Base-by-base conservation (phyloP, 2,888 invertebrate genomes). In the Habrosyne pyritoides region DNA sequence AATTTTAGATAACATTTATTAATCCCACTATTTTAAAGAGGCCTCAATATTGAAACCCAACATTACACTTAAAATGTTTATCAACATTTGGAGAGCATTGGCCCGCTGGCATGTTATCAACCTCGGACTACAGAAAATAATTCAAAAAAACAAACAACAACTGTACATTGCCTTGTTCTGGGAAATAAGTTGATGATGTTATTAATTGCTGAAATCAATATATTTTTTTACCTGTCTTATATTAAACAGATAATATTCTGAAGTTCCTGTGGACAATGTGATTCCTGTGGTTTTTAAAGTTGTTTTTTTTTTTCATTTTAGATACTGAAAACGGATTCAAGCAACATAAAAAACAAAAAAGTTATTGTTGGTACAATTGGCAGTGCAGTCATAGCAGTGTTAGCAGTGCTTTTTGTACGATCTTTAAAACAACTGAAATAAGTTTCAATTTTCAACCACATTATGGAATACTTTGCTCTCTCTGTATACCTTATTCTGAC, bases 341-440 rank as follows among this genome's bases (percentile, higher is more conserved):
- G 59, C 21, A 69, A 63, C 30, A 78, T 60, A 47, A 83, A 72
- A 60, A 84, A 74, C 54, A 91, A 87, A 65, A 91, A 90, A 61
- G 66, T 90, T 22, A 51, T 91, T 26, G 86, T 91, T 47, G 91
- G 84, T n/a, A 75, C 86, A 22, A 54, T 88, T 21, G 91, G 92
- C 14, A 83, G 86, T 66, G 84, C 79, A 30, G 75, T 80, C 1
- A 81, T 90, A 66, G 82, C 75, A 51, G 66, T 84, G 18, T 62
- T 91, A 55, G 75, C 86, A 46, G 74, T 87, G 21, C 69, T 86
- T 30, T 90, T 91, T 80, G 70, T 82, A 10, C 77, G 77, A 53
- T 90, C 91, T 21, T 60, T 91, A 26, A 89, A 83, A 67, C 74
- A 88, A 51, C 64, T 88, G 2, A 72, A 78, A 59, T 75, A 67